Base-by-base conservation (phyloP, 1,140 invertebrate species). In the Helicoverpa zea region DNA sequence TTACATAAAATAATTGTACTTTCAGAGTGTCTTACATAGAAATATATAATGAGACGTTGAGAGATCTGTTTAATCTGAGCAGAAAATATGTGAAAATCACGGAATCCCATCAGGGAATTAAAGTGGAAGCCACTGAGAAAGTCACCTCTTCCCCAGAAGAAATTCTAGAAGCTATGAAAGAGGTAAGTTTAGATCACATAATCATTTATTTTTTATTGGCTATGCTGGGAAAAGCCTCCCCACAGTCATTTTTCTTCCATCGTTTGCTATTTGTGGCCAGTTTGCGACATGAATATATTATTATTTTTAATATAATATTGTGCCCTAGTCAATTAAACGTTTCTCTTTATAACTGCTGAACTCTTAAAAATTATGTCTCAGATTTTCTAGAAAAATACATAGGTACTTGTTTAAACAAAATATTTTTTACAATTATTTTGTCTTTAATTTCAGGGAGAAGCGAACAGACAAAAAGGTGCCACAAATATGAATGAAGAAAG, bases 401-500 rank as follows among this genome's bases (percentile, higher is more conserved):
- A n/a, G n/a, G n/a, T n/a, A n/a, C n/a, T n/a, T n/a, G n/a, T n/a
- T n/a, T n/a, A n/a, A n/a, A n/a, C n/a, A n/a, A n/a, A 23, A 23
- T 23, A 23, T 16, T 47, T 68, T 68, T 35, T 74, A 49, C 13
- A 63, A 35, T 49, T 66, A 47, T 64, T 78, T 82, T 29, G 12
- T 80, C 18, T 70, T 73, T 13, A 14, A 61, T 91, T 90, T 54
- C 81, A 95, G 92, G 97, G 97, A 30, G 96, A 97, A 84, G 96
- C 96, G 81, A 96, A 96, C 79, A 94, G 97, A 74, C 96, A 96
- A 85, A 96, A 96, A 47, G 97, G 97, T 10, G 96, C 96, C 85
- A 98, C 97, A 14, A 96, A 97, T 84, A 98, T 98, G 97, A 98
- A 98, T 90, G 97, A 98, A 81, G 95, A 96, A 80, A 98, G 97